Evolutionary conservation across 2,797 vertebrate species (phyloP).

Genomic region (Halcyon smyrnensis): DNA sequence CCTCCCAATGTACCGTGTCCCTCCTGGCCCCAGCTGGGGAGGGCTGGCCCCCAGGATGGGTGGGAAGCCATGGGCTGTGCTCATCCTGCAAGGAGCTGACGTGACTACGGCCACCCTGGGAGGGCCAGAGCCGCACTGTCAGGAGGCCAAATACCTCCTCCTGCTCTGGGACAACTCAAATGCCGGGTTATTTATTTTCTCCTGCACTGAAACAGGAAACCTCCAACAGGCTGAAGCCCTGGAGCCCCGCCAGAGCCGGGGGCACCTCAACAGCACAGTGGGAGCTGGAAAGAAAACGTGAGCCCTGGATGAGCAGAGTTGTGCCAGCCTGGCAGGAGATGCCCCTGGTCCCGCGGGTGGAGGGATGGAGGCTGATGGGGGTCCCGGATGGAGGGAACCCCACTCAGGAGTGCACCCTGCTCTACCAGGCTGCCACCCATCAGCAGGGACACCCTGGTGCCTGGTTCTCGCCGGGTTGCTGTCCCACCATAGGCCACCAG

Average conservation of each 20-base stretch:
- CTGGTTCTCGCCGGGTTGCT: not conserved
- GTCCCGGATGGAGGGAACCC: not conserved
- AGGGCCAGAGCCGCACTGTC: not conserved
- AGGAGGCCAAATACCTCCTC: not conserved
- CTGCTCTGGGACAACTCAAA: conserved; percentile 40
- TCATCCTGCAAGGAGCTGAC: not conserved
- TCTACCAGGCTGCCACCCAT: not conserved
- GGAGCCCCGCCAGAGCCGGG: not conserved
- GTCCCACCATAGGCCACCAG: not conserved
- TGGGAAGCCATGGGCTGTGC: not conserved
- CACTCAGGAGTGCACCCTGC: not conserved
- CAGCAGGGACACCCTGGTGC: rapidly evolving
- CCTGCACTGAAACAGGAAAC: conserved; percentile 43
- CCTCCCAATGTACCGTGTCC: rapidly evolving
- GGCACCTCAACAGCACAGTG: not conserved
- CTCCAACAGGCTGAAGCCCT: not conserved
- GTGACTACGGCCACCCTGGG: not conserved
- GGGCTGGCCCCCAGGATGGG: not conserved
- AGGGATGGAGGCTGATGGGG: rapidly evolving
- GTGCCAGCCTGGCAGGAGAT: not conserved
- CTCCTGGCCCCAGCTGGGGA: not conserved
- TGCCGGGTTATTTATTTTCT: not conserved
- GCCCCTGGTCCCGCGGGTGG: rapidly evolving
- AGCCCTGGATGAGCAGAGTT: not conserved
- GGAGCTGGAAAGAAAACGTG: not conserved